Evolutionary conservation across 1,140 invertebrate genomes (phyloP).

Genomic region (Zaprionus vittiger): DNA sequence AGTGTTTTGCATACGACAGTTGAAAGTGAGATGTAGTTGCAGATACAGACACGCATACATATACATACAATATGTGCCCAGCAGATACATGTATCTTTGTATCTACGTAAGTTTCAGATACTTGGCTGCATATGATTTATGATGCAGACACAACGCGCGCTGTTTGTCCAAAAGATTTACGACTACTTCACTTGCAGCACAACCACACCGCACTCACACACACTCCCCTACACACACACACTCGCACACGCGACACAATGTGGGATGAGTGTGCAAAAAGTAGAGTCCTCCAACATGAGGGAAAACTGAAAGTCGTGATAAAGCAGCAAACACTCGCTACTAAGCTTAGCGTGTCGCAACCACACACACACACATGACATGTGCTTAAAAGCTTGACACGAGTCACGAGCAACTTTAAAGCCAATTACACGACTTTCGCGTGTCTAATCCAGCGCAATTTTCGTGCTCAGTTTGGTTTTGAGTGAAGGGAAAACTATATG

Average conservation of each 20-base stretch:
- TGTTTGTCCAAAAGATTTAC: constrained; percentile 67
- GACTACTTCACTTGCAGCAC: constrained; percentile 57
- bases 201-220: constrained; percentile 34
- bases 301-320: constrained; percentile 43
- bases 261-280: constrained; percentile 64
- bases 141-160: constrained; percentile 55
- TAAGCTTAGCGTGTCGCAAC: constrained; percentile 48
- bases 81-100: constrained; percentile 39
- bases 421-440: constrained; percentile 54
- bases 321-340: constrained; percentile 45
- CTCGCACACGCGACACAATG: constrained; percentile 41
- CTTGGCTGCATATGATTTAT: constrained; percentile 80
- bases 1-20: not conserved
- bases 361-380: constrained; percentile 39
- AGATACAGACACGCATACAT: constrained; percentile 2
- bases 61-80: not conserved
- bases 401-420: constrained; percentile 60
- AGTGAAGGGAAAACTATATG: too few species aligned
- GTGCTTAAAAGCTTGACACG: constrained; percentile 50
- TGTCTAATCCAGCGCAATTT: constrained; percentile 46
- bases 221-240: constrained; percentile 34
- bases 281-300: constrained; percentile 41
- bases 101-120: constrained; percentile 21
- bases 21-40: constrained; percentile 42
- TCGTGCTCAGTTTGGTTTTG: not conserved